Evolutionary conservation across 2,113 vertebrate genomes (phyloP), one percentile per base, ranked within the genome.

Genomic region (Xenopus borealis): DNA sequence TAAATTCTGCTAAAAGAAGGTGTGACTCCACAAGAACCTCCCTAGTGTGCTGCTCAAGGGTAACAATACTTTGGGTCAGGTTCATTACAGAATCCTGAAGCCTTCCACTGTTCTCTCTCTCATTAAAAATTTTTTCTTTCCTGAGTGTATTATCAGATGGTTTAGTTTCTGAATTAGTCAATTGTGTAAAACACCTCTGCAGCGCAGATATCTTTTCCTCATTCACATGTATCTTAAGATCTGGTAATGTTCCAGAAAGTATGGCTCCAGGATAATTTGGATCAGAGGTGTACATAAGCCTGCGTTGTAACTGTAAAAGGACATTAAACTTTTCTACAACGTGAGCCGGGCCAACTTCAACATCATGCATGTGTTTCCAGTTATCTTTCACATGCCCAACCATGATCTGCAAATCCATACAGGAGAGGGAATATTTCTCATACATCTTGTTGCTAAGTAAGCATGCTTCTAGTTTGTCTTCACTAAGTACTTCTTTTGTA

Each of bases 301-400:
- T 89, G 44, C 96, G 94, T 66, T 99, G 96, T 78, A 99, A 82
- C 71, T 98, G 94, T 7, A 99, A 80, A 44, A 98, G 92, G 27
- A 99, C 96, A 0, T 97, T 97, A 79, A 99, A 99, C 78, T 96
- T 98, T 86, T 99, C 97, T 0, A 99, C 96, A 66, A 99, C 96
- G 0, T 99, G 97, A 19, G 96, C 98, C 0, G 97, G 97, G 9
- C 97, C 97, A 30, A 99, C 96, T 1, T 96, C 94, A 6, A 91
- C 94, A 62, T 95, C 95, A 62, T 98, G 96, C 62, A 97, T 84
- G 0, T 97, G 96, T n/a, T 97, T 99, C 97, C 97, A 99, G 78
- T 95, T 98, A 90, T 98, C 96, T 79, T 94, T 96, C 79, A 91
- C 94, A 7, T 86, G 93, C 18, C 97, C 97, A 0, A 98, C 96